These are phyloP conservation scores for Macrobrachium rosenbergii DNA, from an alignment of 1,140 invertebrate genomes.

Conservation along the genomic window DNA sequence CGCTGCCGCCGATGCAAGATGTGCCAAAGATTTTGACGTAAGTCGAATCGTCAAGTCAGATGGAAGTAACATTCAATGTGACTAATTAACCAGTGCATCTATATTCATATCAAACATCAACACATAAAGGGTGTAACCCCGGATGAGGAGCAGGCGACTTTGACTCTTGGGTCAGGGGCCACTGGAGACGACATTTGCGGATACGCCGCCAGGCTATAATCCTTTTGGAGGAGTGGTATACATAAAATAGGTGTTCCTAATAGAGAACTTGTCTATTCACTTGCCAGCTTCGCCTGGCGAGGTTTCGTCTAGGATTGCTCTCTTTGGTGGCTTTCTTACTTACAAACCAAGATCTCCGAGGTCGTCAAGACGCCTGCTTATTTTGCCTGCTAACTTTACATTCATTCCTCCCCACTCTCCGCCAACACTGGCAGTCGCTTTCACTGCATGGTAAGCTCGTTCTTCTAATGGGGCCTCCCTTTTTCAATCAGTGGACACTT, in stretches of 20 bases:
- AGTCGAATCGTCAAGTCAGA: constrained; percentile 55
- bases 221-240: constrained; percentile 22
- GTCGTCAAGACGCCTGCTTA: no score
- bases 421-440: no score
- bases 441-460: no score
- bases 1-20: background rate
- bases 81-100: constrained; percentile 66
- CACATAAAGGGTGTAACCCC: constrained; percentile 28
- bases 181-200: background rate
- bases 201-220: background rate
- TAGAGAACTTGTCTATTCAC: constrained; percentile 59
- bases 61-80: constrained; percentile 64
- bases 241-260: constrained; percentile 64
- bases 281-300: constrained; percentile 25
- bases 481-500: no score
- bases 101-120: constrained; percentile 66
- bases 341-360: background rate
- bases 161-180: background rate
- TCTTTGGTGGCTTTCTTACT: constrained; percentile 33
- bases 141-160: constrained; percentile 5
- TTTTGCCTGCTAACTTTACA: no score
- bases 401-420: no score
- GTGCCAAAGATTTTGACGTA: constrained; percentile 47
- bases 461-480: no score
- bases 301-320: constrained; percentile 43